These are phyloP conservation scores for Troides aeacus DNA, from an alignment of 2,888 invertebrate species.

Conservation along the genomic window DNA sequence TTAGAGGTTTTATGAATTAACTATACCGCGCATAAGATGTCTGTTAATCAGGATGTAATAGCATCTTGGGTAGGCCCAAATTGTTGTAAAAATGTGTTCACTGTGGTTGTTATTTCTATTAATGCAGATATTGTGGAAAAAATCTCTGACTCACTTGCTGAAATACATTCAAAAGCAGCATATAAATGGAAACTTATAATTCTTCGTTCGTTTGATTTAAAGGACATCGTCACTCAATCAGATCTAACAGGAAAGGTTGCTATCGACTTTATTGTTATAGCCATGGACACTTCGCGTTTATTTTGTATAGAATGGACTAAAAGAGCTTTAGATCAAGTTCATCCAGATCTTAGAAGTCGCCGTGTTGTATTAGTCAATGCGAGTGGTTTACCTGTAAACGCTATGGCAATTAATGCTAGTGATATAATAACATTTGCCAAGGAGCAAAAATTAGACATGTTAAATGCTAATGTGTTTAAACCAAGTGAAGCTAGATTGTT, in stretches of 20 bases:
- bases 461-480: constrained; percentile 61
- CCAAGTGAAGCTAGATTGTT: constrained; percentile 51
- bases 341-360: constrained; percentile 63
- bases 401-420: constrained; percentile 62
- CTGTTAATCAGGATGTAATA: constrained; percentile 54
- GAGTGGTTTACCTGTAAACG: constrained; percentile 59
- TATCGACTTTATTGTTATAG: constrained; percentile 67
- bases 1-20: not conserved
- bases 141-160: constrained; percentile 58
- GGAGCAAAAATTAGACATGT: constrained; percentile 59
- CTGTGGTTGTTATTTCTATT: constrained; percentile 62
- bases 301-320: constrained; percentile 69
- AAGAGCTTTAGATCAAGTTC: constrained; percentile 57
- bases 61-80: constrained; percentile 69
- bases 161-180: constrained; percentile 57
- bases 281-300: constrained; percentile 63
- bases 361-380: constrained; percentile 68
- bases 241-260: constrained; percentile 59
- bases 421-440: constrained; percentile 59
- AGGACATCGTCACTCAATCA: constrained; percentile 57
- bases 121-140: constrained; percentile 61
- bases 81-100: constrained; percentile 58
- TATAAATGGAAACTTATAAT: constrained; percentile 64
- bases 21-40: not conserved
- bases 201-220: constrained; percentile 56